phyloP scores from a whole-genome alignment of 2,113 vertebrate species.

The Barnardius zonarius region DNA sequence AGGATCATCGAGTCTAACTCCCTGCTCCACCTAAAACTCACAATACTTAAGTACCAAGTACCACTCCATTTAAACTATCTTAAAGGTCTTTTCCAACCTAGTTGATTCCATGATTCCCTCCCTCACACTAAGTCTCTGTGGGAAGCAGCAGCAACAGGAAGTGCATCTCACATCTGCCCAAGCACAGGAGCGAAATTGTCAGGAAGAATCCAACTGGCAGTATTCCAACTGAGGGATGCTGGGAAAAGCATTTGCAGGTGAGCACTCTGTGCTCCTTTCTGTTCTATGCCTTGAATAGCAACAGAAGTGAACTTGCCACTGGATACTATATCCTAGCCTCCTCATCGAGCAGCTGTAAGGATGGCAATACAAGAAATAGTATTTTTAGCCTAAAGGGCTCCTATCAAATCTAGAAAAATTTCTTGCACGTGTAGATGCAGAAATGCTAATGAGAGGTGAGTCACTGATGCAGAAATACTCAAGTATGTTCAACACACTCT shows the following conservation, averaged over 20 bases:
- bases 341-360: neutral
- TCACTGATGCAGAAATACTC: neutral
- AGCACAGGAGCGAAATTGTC: neutral
- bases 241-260: neutral
- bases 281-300: fast-evolving
- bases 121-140: neutral
- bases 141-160: neutral
- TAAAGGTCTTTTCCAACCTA: neutral
- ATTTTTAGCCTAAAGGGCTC: neutral
- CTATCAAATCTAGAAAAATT: neutral
- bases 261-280: neutral
- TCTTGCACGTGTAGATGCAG: neutral
- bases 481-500: neutral
- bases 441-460: neutral
- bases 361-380: neutral
- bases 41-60: too few species aligned
- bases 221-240: neutral
- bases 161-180: neutral
- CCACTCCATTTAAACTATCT: neutral
- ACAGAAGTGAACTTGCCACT: neutral
- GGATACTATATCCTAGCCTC: neutral
- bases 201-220: neutral
- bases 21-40: neutral
- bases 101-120: neutral
- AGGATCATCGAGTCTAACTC: neutral